Evolutionary conservation across 1,140 invertebrate genomes (phyloP), one percentile per base, ranked within the genome.

Genomic region (Cheumatopsyche charites): DNA sequence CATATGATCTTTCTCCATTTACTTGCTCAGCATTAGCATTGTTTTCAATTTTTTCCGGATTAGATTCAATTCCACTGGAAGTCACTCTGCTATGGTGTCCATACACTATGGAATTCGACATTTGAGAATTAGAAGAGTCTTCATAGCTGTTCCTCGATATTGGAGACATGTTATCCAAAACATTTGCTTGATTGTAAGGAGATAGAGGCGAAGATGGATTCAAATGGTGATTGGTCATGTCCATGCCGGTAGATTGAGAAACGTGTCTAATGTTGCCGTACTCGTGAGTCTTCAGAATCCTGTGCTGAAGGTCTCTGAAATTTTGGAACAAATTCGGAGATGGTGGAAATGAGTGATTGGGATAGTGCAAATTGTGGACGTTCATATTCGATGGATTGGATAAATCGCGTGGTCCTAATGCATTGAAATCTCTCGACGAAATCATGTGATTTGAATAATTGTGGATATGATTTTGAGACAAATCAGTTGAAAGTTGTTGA

Each of bases 131-230:
- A 11, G 62, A 55, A 21, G 58, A 21, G n/a, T 70, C 72, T 19
- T 74, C 73, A 23, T 74, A 74, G 29, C 65, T 74, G 23, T 74
- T 66, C 19, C 73, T 69, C 13, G 70, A 72, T 23, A 66, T 70
- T 21, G 73, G 67, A 12, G 67, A 72, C 36, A 66, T 36, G 21
- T 65, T 70, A 15, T 68, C 61, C n/a, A 70, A 21, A 21, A 74
- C 15, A 52, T 74, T 62, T 13, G 43, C 36, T 29, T 73, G 72
- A 67, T 74, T 62, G 29, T 74, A 74, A 0, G 69, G 55, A 11
- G 69, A 71, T 0, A 62, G 6, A 0, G 73, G 73, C 0, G 73
- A 74, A n/a, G 41, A 13, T n/a, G 73, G 58, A 45, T 72, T 72
- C 6, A 69, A 42, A n/a, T 70, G 49, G 36, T 72, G 71, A 67